A percentile compares a stretch with the other conserved stretches of the same genome.
phyloP scores from a whole-genome alignment of 1,140 invertebrate genomes.

The Drosophila kohkoa region DNA sequence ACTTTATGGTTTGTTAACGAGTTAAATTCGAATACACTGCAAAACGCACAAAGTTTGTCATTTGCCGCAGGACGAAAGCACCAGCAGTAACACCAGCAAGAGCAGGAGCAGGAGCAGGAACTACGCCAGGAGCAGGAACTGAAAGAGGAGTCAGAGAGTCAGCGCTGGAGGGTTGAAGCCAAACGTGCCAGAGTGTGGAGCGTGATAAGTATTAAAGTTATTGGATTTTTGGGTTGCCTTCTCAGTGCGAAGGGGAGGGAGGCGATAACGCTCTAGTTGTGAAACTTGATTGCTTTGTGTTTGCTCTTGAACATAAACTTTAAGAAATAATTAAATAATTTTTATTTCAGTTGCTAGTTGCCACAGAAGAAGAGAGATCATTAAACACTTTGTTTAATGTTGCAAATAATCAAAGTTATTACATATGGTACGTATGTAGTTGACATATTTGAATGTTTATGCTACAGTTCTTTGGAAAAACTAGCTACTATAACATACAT shows the following conservation, averaged over 20 bases:
- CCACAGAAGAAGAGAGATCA: background rate
- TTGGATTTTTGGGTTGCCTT: slow-evolving; percentile 41
- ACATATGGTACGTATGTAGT: too few species aligned
- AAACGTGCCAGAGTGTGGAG: slow-evolving; percentile 73
- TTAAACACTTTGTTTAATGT: too few species aligned
- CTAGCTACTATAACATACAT: too few species aligned
- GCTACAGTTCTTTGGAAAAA: too few species aligned
- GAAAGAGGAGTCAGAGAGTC: too few species aligned
- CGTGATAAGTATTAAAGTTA: slow-evolving; percentile 78
- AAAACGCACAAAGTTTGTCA: slow-evolving; percentile 74
- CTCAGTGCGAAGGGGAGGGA: too few species aligned
- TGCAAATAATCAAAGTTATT: too few species aligned
- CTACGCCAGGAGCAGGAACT: background rate
- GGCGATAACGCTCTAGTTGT: slow-evolving; percentile 27
- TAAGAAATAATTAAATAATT: slow-evolving; percentile 10
- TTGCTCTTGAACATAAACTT: slow-evolving; percentile 3
- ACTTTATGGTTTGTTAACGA: slow-evolving; percentile 83
- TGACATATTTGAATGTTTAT: too few species aligned
- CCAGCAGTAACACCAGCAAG: slow-evolving; percentile 12
- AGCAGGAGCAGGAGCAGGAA: slow-evolving; percentile 5
- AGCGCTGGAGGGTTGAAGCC: slow-evolving; percentile 1
- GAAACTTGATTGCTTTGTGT: slow-evolving; percentile 37
- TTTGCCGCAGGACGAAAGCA: slow-evolving; percentile 61
- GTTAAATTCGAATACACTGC: slow-evolving; percentile 80
- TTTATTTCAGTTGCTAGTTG: slow-evolving; percentile 30